Evolutionary conservation across 2,797 vertebrate genomes (phyloP), one percentile per base, ranked within the genome.

Genomic region (Megaceryle alcyon): DNA sequence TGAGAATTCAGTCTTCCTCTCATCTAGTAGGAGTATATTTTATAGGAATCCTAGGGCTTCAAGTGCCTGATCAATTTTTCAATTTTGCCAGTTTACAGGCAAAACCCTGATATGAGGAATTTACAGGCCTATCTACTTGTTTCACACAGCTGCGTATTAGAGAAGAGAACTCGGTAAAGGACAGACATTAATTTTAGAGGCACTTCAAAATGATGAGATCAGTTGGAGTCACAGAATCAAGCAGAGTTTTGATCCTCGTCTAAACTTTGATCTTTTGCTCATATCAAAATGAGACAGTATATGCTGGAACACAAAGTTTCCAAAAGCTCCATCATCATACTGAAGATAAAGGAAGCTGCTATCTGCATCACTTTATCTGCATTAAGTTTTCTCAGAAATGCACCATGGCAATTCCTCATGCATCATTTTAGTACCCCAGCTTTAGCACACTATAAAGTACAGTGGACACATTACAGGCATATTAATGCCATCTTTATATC

Each of bases 261-360:
- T 90, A 95, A 88, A 96, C 86, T 92, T 88, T 92, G 76, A 95
- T 82, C 91, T 80, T 86, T 29, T 53, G 35, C 64, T 92, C 28
- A 80, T 88, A 84, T 66, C 43, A 82, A 88, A 93, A 83, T 41
- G 39, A 63, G 88, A 60, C 17, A 16, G 43, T 14, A n/a, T 49
- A 54, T 64, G 48, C 60, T 48, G 57, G 73, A n/a, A 66, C 73
- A 87, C 0, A 0, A 51, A 81, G 53, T n/a, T 51, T 94, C 59
- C 22, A 46, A 78, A n/a, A 81, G 69, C 46, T 88, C 56, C 65
- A 75, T 19, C 26, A 49, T 39, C 53, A 31, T 12, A 43, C 7
- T 15, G 26, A 85, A 82, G 66, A 76, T 59, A 82, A 96, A 72
- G 69, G 14, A 92, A 83, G 16, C 37, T 31, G 26, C 20, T 82